These are phyloP conservation scores for Synergus umbraculus DNA, from an alignment of 2,888 invertebrate genomes.

Conservation along the genomic window DNA sequence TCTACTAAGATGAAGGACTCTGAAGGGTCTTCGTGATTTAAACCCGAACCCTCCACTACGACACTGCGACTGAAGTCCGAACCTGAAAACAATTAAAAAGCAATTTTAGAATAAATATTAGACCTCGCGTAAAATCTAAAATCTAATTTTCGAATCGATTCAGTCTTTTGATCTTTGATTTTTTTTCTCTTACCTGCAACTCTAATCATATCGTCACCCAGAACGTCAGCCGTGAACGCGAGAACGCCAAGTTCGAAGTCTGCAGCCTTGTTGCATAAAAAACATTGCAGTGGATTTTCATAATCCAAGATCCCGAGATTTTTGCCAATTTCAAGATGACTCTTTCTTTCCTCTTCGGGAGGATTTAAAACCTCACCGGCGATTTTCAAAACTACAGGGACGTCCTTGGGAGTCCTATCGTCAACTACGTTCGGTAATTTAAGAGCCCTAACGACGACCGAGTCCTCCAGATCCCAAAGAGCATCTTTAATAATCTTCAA, in stretches of 20 bases:
- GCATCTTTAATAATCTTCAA: conserved; percentile 82
- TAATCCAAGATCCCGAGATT: conserved; percentile 80
- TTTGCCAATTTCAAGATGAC: conserved; percentile 81
- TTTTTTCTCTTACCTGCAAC: conserved; percentile 77
- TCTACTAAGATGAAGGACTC: conserved; percentile 82
- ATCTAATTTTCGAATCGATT: too few relatives aligned
- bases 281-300: conserved; percentile 81
- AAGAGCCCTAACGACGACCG: conserved; percentile 82
- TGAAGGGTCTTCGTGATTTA: conserved; percentile 79
- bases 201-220: conserved; percentile 80
- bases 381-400: conserved; percentile 55
- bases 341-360: conserved; percentile 43
- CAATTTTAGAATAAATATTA: background rate
- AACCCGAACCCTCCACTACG: conserved; percentile 86
- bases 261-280: conserved; percentile 84
- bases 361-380: conserved; percentile 53
- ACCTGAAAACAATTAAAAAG: conserved; percentile 75
- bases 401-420: conserved; percentile 79
- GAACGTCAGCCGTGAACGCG: conserved; percentile 74
- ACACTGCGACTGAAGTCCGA: conserved; percentile 88
- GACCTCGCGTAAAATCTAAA: too few relatives aligned
- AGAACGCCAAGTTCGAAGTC: conserved; percentile 83
- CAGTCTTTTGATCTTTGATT: background rate
- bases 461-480: conserved; percentile 87
- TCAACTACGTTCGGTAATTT: conserved; percentile 86